A percentile compares a stretch with the other conserved stretches of the same genome.
Conservation (phyloP, 1,140 invertebrate species). For the Drosophila ambigua region DNA sequence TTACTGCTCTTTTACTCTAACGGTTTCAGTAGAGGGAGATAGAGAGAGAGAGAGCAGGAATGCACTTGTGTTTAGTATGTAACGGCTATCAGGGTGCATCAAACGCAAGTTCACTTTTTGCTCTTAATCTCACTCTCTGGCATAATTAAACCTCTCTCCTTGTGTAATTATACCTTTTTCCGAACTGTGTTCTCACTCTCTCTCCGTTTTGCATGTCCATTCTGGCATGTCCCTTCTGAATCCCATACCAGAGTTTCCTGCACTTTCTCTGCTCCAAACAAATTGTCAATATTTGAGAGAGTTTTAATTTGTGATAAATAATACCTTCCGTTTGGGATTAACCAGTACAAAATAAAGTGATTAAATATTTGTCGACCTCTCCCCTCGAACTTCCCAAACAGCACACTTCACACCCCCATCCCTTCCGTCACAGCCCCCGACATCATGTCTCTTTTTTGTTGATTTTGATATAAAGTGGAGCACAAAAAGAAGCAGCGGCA, state of each 20-base stretch:
- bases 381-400: no score
- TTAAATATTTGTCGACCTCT: slow-evolving; percentile 20
- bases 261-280: slow-evolving; percentile 5
- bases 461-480: slow-evolving; percentile 53
- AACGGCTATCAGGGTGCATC: no score
- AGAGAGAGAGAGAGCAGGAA: no score
- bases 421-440: not conserved
- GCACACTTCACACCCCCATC: not conserved
- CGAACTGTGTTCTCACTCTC: no score
- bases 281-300: slow-evolving; percentile 63
- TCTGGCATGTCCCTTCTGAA: no score
- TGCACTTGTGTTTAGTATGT: no score
- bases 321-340: slow-evolving; percentile 57
- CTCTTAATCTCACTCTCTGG: no score
- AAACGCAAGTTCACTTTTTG: no score
- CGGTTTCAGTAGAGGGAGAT: no score
- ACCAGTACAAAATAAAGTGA: slow-evolving; percentile 7
- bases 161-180: no score
- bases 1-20: no score
- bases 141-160: no score
- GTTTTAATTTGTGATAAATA: slow-evolving; percentile 67
- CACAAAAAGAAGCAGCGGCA: slow-evolving; percentile 35
- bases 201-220: not conserved
- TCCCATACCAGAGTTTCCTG: not conserved
- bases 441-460: slow-evolving; percentile 17